Conservation (phyloP, 2,113 vertebrate genomes). For the Noctilio leporinus region DNA sequence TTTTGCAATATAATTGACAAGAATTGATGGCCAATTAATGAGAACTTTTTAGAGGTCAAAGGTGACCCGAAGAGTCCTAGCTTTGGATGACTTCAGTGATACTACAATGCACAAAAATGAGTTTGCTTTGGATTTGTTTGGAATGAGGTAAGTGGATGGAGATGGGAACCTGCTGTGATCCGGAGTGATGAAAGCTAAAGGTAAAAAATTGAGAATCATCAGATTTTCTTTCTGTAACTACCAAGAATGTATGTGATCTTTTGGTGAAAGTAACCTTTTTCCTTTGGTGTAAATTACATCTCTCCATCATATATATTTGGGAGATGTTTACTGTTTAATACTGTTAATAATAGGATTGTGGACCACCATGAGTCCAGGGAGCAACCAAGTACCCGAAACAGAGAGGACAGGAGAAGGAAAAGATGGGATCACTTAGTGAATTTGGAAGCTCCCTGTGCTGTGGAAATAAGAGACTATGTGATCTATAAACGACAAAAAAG, state of each 20-base stretch:
- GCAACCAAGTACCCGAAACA: neutral
- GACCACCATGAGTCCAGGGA: neutral
- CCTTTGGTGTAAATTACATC: neutral
- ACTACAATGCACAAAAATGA: neutral
- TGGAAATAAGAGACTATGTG: neutral
- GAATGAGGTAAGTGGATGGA: neutral
- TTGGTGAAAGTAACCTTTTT: neutral
- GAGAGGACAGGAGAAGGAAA: neutral
- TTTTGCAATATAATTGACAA: neutral
- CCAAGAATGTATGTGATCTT: neutral
- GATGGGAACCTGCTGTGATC: neutral
- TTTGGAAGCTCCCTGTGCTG: neutral
- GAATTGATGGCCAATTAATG: neutral
- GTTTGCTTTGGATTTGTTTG: neutral
- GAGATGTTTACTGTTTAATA: neutral
- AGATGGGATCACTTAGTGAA: neutral
- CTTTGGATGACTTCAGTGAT: neutral
- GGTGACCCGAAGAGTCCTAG: neutral
- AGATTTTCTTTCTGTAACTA: neutral
- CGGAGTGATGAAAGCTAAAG: neutral
- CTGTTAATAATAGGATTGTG: neutral
- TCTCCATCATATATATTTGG: neutral
- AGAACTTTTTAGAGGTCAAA: neutral
- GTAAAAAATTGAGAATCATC: neutral
- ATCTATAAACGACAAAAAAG: neutral